Evolutionary conservation across 1,140 invertebrate species (phyloP), one percentile per base, ranked within the genome.

Genomic region (Heliothis virescens): DNA sequence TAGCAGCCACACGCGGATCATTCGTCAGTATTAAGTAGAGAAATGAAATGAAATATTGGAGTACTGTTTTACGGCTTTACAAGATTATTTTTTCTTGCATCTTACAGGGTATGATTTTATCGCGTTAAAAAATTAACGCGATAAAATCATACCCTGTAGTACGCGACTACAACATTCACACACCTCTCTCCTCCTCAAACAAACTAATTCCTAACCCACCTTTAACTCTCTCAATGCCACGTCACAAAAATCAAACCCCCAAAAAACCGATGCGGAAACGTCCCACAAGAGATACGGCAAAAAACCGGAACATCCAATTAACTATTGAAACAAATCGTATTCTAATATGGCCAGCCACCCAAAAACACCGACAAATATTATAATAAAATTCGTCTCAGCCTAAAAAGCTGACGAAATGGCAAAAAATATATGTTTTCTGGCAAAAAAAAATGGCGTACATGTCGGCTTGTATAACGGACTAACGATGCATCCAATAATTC

Each of bases 401-500:
- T 81, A 92, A 93, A 93, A 93, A 93, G 82, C 83, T 85, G 89
- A 84, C 86, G 81, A 92, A 90, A 91, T 63, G 79, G 76, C 82
- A 84, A 91, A 93, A 90, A 93, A 90, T 87, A 71, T 41, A 63
- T 75, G 89, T 90, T 91, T 87, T 90, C 91, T 87, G 53, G 47
- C 50, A 75, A 81, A 84, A 53, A 79, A 73, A 81, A 81, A 75
- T 84, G 79, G 79, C 78, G 85, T 82, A 88, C 89, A 89, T 90
- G 83, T 91, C 89, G 86, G 89, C 83, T 83, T 81, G 84, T 82
- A 86, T 86, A 87, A 89, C 85, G 78, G 86, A 84, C 89, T 92
- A 91, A 92, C 86, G 90, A 92, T 89, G 85, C 80, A 80, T 79
- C 62, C 83, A 82, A 92, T 92, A 91, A 87, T 88, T 91, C 89